phyloP scores from a whole-genome alignment of 2,888 invertebrate genomes.

The Cheilosia vulpina region DNA sequence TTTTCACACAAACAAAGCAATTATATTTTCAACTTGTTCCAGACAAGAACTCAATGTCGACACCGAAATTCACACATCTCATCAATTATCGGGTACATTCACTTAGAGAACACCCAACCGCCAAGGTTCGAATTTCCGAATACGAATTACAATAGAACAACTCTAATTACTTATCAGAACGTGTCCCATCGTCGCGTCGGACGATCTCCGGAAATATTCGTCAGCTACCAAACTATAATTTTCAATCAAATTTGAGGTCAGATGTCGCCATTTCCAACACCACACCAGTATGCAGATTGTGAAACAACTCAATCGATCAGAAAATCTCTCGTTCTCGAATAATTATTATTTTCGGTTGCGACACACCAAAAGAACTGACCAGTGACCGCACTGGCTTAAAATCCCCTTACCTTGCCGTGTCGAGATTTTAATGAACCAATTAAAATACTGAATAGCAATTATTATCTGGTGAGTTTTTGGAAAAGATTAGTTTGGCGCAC shows the following conservation, averaged over 20 bases:
- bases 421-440: constrained; percentile 52
- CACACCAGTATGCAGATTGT: constrained; percentile 11
- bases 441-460: constrained; percentile 47
- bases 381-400: not conserved
- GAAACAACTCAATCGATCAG: constrained; percentile 15
- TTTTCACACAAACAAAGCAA: no score
- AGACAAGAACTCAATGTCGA: no score
- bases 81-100: no score
- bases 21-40: no score
- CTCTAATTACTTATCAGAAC: no score
- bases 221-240: constrained; percentile 5
- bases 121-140: no score
- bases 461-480: constrained; percentile 25
- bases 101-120: no score
- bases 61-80: no score
- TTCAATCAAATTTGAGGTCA: constrained; percentile 41
- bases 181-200: no score
- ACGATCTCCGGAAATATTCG: not conserved
- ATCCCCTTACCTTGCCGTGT: constrained; percentile 31
- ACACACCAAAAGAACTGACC: constrained; percentile 2
- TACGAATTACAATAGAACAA: no score
- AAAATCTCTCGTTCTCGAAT: constrained; percentile 9
- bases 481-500: constrained; percentile 28
- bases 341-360: constrained; percentile 7
- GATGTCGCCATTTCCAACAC: constrained; percentile 3